phyloP scores from a whole-genome alignment of 2,797 vertebrate species.

The Babyrousa celebensis region DNA sequence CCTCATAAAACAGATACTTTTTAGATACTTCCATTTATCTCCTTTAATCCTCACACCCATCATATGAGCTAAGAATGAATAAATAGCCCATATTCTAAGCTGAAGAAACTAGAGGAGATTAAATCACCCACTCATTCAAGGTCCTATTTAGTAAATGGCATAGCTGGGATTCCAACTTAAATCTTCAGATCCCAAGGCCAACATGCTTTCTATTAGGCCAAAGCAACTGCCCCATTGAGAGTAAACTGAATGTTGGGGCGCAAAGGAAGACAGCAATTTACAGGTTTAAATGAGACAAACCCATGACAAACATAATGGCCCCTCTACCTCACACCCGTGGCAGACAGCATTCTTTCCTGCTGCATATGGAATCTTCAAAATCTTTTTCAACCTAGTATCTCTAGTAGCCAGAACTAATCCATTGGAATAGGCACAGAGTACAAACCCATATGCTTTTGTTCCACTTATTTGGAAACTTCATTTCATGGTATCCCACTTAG shows the following conservation, averaged over 20 bases:
- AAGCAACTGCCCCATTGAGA: neutral
- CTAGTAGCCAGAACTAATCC: neutral
- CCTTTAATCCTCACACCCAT: neutral
- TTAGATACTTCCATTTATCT: neutral
- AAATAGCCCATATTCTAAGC: neutral
- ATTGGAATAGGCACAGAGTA: neutral
- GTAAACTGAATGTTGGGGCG: neutral
- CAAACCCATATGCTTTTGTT: neutral
- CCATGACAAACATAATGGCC: neutral
- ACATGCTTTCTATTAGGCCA: neutral
- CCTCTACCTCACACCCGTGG: neutral
- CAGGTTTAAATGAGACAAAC: conserved; percentile 20
- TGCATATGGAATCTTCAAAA: neutral
- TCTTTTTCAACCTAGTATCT: neutral
- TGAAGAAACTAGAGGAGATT: neutral
- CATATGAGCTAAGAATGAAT: neutral
- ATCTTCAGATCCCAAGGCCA: conserved; percentile 18
- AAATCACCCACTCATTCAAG: conserved; percentile 5
- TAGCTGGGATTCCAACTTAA: neutral
- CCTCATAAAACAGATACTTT: neutral
- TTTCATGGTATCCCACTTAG: conserved; percentile 11
- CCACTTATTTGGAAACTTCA: neutral
- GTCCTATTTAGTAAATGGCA: conserved; percentile 33
- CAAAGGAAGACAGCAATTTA: neutral
- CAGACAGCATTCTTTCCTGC: neutral